Evolutionary conservation across 2,888 invertebrate genomes (phyloP), one percentile per base, ranked within the genome.

Genomic region (Limnephilus rhombicus): DNA sequence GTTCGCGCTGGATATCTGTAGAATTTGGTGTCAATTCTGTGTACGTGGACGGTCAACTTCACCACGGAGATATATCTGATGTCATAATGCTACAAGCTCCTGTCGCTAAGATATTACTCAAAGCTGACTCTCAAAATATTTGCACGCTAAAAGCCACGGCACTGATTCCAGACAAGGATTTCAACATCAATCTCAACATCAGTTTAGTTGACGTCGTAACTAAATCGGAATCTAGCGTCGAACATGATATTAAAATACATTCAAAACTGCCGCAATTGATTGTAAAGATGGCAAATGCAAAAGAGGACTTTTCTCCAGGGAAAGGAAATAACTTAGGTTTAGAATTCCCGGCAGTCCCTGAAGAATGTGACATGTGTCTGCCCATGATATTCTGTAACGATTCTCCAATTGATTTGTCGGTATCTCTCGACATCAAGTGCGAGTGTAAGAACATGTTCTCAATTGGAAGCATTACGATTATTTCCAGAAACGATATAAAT

Each of bases 181-280:
- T 93, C 5, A 85, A 85, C 29, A 90, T 93, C 15, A 92, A 91
- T 81, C n/a, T 93, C 4, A 83, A 85, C 34, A 34, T 93, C 5
- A 82, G 92, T 18, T 83, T 93, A 24, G 86, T 81, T 41, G 93
- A 93, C 83, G 92, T 93, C 11, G 93, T 93, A 15, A 93, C 93
- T 29, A 92, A 93, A 85, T 80, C 91, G 18, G 88, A 92, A 18
- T 92, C 92, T 5, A 80, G 13, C n/a, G n/a, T 92, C 4, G 85
- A 92, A 37, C 93, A 93, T 53, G 37, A 37, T 45, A 88, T 93
- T n/a, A 82, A 81, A 45, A 31, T 93, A 24, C 53, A 80, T 24
- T 90, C 93, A 2, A 82, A 85, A 37, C 49, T 90, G 12, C 92
- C 93, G 7, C 85, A 93, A 41, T 34, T 93, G 13, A 87, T 45